phyloP scores from a whole-genome alignment of 2,797 vertebrate species.

The Melanotaenia pygmaea region DNA sequence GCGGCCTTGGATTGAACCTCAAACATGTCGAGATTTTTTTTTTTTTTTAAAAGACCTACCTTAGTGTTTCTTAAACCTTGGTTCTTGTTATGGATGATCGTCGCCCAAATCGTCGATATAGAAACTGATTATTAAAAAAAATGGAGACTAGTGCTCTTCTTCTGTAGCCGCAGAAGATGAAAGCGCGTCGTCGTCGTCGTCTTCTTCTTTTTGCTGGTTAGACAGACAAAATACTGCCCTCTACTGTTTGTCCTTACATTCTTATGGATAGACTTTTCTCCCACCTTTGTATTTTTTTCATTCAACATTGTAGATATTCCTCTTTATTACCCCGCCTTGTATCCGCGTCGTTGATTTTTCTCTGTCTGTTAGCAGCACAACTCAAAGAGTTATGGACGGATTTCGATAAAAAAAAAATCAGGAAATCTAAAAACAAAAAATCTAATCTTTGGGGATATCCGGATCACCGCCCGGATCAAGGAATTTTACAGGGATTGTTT shows the following conservation, averaged over 20 bases:
- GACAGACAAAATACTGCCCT: neutral
- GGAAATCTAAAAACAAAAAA: too few species aligned
- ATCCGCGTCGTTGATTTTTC: too few species aligned
- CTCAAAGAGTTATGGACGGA: too few species aligned
- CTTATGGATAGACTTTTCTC: neutral
- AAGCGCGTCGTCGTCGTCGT: neutral
- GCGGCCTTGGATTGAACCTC: fast-evolving
- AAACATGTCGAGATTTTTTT: neutral
- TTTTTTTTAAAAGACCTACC: slow-evolving; percentile 14
- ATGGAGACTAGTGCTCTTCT: slow-evolving; percentile 43
- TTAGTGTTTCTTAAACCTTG: slow-evolving; percentile 7
- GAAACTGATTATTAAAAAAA: slow-evolving; percentile 42
- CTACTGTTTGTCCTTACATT: neutral
- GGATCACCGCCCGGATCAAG: too few species aligned
- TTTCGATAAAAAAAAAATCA: too few species aligned
- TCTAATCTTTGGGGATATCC: too few species aligned
- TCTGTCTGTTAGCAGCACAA: too few species aligned
- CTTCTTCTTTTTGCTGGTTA: neutral
- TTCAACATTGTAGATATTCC: too few species aligned
- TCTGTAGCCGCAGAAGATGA: slow-evolving; percentile 2
- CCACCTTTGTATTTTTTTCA: neutral
- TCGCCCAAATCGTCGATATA: neutral
- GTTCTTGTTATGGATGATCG: neutral
- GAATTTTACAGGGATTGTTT: too few species aligned
- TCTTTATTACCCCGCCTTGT: too few species aligned